A percentile compares a stretch with the other conserved stretches of the same genome.
These are phyloP conservation scores for Microcebus ravelobensis DNA, from an alignment of 2,113 vertebrate species.

Conservation along the genomic window DNA sequence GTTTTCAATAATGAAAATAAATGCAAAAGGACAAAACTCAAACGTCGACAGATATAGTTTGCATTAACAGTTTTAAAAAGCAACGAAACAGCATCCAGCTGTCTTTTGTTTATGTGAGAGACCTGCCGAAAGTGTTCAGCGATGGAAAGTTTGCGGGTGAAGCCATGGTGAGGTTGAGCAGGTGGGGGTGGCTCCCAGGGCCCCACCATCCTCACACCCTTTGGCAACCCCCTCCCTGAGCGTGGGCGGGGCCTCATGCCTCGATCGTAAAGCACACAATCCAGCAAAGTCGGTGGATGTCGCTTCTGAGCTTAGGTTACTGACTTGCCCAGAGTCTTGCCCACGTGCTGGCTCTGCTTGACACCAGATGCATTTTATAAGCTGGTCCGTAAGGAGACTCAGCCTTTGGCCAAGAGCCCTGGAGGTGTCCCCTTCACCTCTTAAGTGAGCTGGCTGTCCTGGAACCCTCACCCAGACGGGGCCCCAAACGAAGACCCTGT, in stretches of 20 bases:
- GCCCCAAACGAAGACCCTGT: not conserved
- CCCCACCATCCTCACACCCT: not conserved
- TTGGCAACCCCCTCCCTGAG: too few species aligned
- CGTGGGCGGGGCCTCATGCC: not conserved
- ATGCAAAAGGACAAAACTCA: not conserved
- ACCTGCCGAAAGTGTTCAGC: fast-evolving
- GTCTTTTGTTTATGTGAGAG: not conserved
- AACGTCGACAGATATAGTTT: not conserved
- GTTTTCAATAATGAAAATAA: not conserved
- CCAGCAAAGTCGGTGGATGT: too few species aligned
- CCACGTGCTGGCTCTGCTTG: not conserved
- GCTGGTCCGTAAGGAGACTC: too few species aligned
- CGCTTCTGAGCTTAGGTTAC: not conserved
- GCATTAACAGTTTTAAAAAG: not conserved
- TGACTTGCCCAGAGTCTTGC: fast-evolving
- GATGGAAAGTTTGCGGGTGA: fast-evolving
- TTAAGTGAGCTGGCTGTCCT: fast-evolving
- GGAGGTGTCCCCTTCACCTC: not conserved
- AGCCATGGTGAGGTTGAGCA: fast-evolving
- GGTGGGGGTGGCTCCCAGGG: fast-evolving
- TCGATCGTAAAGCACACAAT: not conserved
- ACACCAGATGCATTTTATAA: not conserved
- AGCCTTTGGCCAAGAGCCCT: not conserved
- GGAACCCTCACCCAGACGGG: fast-evolving
- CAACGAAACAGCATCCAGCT: not conserved